Base-by-base conservation (phyloP, 2,797 vertebrate species). In the Myotis findleyi region DNA sequence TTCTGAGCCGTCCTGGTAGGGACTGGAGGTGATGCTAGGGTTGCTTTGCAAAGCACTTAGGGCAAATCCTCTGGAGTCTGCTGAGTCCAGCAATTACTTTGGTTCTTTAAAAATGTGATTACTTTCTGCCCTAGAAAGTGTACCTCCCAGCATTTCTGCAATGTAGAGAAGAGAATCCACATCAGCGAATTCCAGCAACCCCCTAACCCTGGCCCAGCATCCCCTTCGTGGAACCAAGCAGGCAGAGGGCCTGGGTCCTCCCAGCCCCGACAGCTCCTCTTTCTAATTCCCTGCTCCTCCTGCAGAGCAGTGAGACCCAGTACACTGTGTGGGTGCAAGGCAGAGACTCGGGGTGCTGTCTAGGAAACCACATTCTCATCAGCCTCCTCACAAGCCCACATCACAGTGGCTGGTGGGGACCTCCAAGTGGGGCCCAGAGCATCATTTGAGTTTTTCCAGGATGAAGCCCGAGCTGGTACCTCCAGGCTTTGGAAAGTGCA, bases 111-210 rank as follows among this genome's bases (percentile, higher is more conserved):
- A 77, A 77, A 77, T 47, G 47, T 27, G 30, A 69, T 89, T 17
- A 69, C 62, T 85, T 53, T 69, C 57, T 75, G 73, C 20, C 27
- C 51, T 89, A 23, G 8, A 44, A 84, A n/a, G 59, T 62, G 57
- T 89, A 49, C 33, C 23, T 76, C 13, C 41, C 79, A 73, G 72
- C 49, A 73, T 73, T 57, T 68, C 55, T 73, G 49, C 72, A 57
- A 53, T 30, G 68, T 73, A 49, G 27, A 66, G 69, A 53, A 9
- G n/a, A 57, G 75, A 66, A 55, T 59, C 49, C 30, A 75, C 72
- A 53, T 30, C 66, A 75, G 79, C 27, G 9, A 59, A 62, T 62
- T 73, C 66, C 21, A 44, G 21, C 79, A 80, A 21, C 64, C 16
- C 8, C 27, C 47, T 53, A 7, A 41, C 30, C 69, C n/a, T 18